phyloP scores from a whole-genome alignment of 2,888 invertebrate genomes.

The Stictocephala bisonia region DNA sequence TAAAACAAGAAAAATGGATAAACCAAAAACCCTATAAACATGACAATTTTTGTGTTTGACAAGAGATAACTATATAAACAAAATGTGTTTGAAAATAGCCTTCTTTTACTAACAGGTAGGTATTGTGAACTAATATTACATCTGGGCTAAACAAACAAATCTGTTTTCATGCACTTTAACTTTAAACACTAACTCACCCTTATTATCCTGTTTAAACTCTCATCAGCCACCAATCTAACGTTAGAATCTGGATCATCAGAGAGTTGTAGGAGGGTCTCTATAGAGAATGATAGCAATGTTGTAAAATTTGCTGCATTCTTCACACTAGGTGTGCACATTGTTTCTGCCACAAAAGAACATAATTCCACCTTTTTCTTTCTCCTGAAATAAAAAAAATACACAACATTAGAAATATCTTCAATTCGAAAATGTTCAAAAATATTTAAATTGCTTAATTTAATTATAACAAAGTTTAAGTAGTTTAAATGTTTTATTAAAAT shows the following conservation, averaged over 20 bases:
- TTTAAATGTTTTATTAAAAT: too few relatives aligned
- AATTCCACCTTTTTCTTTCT: slow-evolving; percentile 81
- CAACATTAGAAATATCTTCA: not conserved
- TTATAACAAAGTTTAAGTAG: too few relatives aligned
- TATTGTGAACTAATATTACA: too few relatives aligned
- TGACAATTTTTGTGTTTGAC: too few relatives aligned
- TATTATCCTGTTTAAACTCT: slow-evolving; percentile 82
- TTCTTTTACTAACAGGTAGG: too few relatives aligned
- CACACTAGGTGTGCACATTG: slow-evolving; percentile 73
- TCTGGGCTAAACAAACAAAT: too few relatives aligned
- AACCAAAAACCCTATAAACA: too few relatives aligned
- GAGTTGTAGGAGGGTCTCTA: slow-evolving; percentile 76
- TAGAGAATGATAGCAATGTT: slow-evolving; percentile 75
- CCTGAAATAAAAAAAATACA: slow-evolving; percentile 66
- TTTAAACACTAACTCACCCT: slow-evolving; percentile 67
- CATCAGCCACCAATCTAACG: slow-evolving; percentile 83
- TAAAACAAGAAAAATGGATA: too few relatives aligned
- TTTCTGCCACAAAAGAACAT: slow-evolving; percentile 79
- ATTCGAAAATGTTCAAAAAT: not conserved
- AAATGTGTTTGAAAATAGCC: too few relatives aligned
- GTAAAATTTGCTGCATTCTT: slow-evolving; percentile 72
- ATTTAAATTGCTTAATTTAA: too few relatives aligned
- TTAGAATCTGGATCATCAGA: slow-evolving; percentile 84
- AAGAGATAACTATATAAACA: too few relatives aligned
- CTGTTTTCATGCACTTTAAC: too few relatives aligned